Base-by-base conservation (phyloP, 2,797 vertebrate species). In the Gephyroberyx darwinii region DNA sequence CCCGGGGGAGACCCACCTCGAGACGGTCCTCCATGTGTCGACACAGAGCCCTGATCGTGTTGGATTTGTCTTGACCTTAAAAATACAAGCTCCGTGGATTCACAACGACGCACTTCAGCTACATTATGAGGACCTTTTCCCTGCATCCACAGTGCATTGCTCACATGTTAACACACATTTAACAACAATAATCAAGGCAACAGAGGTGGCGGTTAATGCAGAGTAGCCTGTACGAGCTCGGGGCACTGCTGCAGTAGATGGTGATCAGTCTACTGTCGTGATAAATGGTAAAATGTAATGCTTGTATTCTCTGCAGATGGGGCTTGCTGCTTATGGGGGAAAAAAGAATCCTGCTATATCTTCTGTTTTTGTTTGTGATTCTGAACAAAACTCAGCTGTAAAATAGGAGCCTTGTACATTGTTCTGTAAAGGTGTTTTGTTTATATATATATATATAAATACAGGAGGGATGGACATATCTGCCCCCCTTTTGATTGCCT, bases 241-340 rank as follows among this genome's bases (percentile, higher is more conserved):
- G 75, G 79, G 65, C 2, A 77, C 51, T 8, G 66, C 75, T 61
- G 74, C 78, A 78, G 75, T 68, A 59, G 71, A 75, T 78, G 55
- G 19, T 69, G 37, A 76, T 77, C 65, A 80, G 70, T 74, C 82
- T 82, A 81, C 88, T 87, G 86, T 84, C 56, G 77, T 81, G 79
- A 90, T 90, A 91, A 26, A 26, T 79, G 64, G 84, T 57, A 88
- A 71, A 70, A 79, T 81, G 81, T 91, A 84, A 84, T 82, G 75
- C 86, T 88, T 90, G 75, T 90, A 80, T 88, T 87, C 77, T 85
- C 86, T 93, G 86, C 91, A 84, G 87, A 83, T 67, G 86, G 93
- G 91, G 90, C 86, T 92, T 93, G 92, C 90, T 94, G 93, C 90
- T 92, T 93, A 56, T 79, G 81, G 84, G 90, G 86, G 71, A 45